Evolutionary conservation across 2,113 vertebrate species (phyloP).

Genomic region (Nycticryphes semicollaris): DNA sequence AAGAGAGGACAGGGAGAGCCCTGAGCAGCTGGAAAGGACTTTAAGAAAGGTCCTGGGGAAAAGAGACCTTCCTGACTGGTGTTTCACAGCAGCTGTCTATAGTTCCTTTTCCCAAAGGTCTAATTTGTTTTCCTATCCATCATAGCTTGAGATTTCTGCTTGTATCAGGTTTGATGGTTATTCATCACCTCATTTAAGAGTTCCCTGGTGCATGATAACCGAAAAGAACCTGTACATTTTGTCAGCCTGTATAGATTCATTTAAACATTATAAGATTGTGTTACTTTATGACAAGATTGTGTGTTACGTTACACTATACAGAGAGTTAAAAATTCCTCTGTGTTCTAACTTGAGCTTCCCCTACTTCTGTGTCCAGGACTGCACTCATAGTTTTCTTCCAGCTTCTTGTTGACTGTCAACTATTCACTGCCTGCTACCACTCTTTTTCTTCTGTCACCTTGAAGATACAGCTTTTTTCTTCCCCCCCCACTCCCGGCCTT

Average conservation of each 20-base stretch:
- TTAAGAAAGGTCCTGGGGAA: neutral
- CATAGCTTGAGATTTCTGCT: neutral
- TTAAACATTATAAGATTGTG: neutral
- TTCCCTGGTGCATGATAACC: neutral
- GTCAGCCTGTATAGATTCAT: neutral
- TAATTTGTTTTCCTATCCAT: neutral
- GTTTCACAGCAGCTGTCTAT: neutral
- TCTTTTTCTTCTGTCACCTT: neutral
- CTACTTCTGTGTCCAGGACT: neutral
- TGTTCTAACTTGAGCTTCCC: neutral
- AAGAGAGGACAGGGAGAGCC: neutral
- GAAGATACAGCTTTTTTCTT: neutral
- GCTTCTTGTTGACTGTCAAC: neutral
- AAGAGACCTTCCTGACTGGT: neutral
- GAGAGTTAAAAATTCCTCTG: neutral
- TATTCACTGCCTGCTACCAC: neutral
- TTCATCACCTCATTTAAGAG: neutral
- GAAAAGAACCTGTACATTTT: neutral
- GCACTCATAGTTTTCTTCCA: rapidly evolving
- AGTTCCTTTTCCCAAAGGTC: neutral
- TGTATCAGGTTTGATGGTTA: neutral
- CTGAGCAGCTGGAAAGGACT: neutral
- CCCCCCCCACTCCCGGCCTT: rapidly evolving
- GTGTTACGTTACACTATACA: neutral
- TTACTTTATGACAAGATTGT: neutral